Evolutionary conservation across 2,888 invertebrate genomes (phyloP).

Genomic region (Melinaea menophilus): DNA sequence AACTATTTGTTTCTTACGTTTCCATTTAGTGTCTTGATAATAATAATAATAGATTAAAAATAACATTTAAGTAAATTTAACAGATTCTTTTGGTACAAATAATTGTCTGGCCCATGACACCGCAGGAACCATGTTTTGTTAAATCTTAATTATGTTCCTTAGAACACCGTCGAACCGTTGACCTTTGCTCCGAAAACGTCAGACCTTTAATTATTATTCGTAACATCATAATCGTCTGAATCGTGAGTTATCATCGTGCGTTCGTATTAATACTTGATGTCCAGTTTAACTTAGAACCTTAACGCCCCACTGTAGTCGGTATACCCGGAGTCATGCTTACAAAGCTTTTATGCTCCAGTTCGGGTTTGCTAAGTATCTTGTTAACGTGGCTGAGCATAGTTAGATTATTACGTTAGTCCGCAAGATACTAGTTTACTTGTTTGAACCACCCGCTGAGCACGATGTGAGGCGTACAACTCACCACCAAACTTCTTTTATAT

Average conservation of each 20-base stretch:
- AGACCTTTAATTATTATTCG: constrained; percentile 68
- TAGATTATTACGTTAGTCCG: constrained; percentile 72
- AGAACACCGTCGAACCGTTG: constrained; percentile 37
- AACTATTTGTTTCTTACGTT: too few relatives aligned
- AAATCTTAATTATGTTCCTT: constrained; percentile 30
- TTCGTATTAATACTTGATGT: constrained; percentile 50
- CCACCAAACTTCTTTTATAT: constrained; percentile 48
- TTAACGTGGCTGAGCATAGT: constrained; percentile 58
- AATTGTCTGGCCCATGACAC: constrained; percentile 13
- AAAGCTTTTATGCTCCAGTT: constrained; percentile 35
- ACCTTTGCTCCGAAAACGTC: constrained; percentile 64
- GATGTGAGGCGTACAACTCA: constrained; percentile 68
- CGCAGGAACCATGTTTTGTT: constrained; percentile 17
- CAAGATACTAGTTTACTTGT: constrained; percentile 70
- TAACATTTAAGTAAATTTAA: not conserved
- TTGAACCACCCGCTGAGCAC: constrained; percentile 71
- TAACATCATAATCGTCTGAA: constrained; percentile 72
- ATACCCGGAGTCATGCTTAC: constrained; percentile 28
- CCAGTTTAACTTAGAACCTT: constrained; percentile 47
- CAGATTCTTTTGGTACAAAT: not conserved
- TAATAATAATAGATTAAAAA: not conserved
- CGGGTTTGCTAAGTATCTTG: constrained; percentile 46
- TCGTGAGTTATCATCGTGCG: constrained; percentile 70
- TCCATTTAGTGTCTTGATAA: not conserved
- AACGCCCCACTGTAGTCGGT: constrained; percentile 22